Percentiles rank a stretch among this genome's conserved stretches.
Evolutionary conservation across 2,888 invertebrate species (phyloP).

Genomic region (Epistrophe eligans): DNA sequence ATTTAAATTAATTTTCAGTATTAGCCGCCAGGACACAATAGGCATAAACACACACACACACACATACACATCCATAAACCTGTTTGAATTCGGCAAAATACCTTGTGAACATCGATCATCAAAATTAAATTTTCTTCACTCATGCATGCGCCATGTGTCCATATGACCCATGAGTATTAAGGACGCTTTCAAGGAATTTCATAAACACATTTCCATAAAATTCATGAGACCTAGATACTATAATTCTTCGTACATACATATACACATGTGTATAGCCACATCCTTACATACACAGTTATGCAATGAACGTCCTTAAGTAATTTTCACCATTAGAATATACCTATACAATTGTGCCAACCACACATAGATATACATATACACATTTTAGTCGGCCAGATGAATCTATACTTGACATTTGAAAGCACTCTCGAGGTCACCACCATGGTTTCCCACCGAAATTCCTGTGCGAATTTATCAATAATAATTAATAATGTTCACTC

Average conservation of each 20-base stretch:
- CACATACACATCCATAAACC: neutral
- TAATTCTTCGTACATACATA: too few relatives aligned
- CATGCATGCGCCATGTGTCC: conserved; percentile 22
- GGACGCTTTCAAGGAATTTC: conserved; percentile 44
- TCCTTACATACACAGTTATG: neutral
- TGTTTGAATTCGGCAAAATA: conserved; percentile 21
- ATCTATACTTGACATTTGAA: conserved; percentile 40
- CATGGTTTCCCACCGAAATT: neutral
- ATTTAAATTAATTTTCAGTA: conserved; percentile 70
- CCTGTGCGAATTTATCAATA: conserved; percentile 54
- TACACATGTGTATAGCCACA: neutral
- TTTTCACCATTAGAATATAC: conserved; percentile 45
- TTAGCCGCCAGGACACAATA: conserved; percentile 46
- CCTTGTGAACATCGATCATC: conserved; percentile 68
- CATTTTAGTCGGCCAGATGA: conserved; percentile 20
- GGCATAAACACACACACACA: neutral
- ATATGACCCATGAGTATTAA: neutral
- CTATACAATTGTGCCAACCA: conserved; percentile 24
- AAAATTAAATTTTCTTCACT: conserved; percentile 71
- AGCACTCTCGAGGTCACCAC: conserved; percentile 10
- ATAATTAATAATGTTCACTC: conserved; percentile 79
- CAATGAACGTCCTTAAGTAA: conserved; percentile 42
- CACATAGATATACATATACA: neutral
- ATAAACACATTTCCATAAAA: conserved; percentile 36
- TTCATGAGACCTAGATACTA: neutral